Evolutionary conservation across 2,888 invertebrate genomes (phyloP).

Genomic region (Morpho helenor): DNA sequence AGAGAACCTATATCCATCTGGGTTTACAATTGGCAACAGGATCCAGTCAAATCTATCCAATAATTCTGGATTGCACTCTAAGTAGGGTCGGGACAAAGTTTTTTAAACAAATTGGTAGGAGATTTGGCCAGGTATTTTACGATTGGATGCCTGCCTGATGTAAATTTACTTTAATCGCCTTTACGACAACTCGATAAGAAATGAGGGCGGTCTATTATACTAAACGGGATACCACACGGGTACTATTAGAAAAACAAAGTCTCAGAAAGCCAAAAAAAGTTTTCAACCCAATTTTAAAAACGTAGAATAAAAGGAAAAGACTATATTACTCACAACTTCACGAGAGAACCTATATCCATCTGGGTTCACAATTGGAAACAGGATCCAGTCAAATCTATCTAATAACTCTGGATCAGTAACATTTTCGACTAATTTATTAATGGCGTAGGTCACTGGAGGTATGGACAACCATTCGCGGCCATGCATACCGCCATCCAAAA

Average conservation of each 20-base stretch:
- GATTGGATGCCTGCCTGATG: no score
- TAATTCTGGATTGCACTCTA: constrained; percentile 71
- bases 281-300: no score
- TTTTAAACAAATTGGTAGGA: no score
- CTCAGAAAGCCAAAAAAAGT: no score
- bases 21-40: constrained; percentile 83
- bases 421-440: constrained; percentile 81
- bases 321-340: constrained; percentile 60
- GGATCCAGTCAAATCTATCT: constrained; percentile 81
- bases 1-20: constrained; percentile 84
- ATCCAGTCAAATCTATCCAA: constrained; percentile 82
- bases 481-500: constrained; percentile 81
- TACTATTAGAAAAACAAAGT: no score
- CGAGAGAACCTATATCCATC: constrained; percentile 84
- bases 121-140: no score
- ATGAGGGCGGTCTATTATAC: no score
- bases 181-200: no score
- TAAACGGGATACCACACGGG: no score
- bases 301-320: no score
- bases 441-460: constrained; percentile 81
- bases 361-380: constrained; percentile 83
- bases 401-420: constrained; percentile 72
- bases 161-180: no score
- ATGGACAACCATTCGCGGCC: constrained; percentile 86
- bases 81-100: no score